Evolutionary conservation across 2,797 vertebrate genomes (phyloP), one percentile per base, ranked within the genome.

Genomic region (Chanos chanos): DNA sequence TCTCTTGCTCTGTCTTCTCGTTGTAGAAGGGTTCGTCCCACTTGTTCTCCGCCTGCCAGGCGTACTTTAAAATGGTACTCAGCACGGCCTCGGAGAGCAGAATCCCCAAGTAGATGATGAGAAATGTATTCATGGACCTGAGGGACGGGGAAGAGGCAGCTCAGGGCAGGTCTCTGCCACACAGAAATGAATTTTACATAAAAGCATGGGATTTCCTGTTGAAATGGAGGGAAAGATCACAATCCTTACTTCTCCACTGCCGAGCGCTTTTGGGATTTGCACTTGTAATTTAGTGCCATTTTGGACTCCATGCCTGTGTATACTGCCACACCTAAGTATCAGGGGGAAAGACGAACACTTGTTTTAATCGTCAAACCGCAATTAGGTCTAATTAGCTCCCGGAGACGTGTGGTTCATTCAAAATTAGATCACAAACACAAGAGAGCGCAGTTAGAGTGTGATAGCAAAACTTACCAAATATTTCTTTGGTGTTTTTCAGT

Each of bases 221-320:
- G 48, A 1, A 0, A 12, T 5, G 22, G 15, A 50, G 1, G 18
- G 41, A 10, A 7, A 40, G 3, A 15, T 1, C 10, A 28, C 13
- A 13, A 36, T 3, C 36, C 92, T 79, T 86, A 99, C 96, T 99
- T 99, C 83, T 99, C 97, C 65, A 99, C 96, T 44, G 94, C 94
- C 61, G 97, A 99, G 72, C 97, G 92, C 79, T 99, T 99, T 86
- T 99, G 96, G 64, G 97, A 98, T 85, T 99, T 99, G 91, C 95
- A 95, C 82, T 99, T 99, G 63, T 99, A 99, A 90, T 99, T 99
- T 75, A 99, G 90, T 44, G 96, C 95, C 95, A 99, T 99, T 83
- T 99, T 99, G 67, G 97, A 94, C 83, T 99, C 97, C 97, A 99
- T 99, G 72, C 97, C 97, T 0, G 97, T 99, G 76, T 99, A 99